phyloP scores from a whole-genome alignment of 2,888 invertebrate species.

The Lepidochrysops patricia region DNA sequence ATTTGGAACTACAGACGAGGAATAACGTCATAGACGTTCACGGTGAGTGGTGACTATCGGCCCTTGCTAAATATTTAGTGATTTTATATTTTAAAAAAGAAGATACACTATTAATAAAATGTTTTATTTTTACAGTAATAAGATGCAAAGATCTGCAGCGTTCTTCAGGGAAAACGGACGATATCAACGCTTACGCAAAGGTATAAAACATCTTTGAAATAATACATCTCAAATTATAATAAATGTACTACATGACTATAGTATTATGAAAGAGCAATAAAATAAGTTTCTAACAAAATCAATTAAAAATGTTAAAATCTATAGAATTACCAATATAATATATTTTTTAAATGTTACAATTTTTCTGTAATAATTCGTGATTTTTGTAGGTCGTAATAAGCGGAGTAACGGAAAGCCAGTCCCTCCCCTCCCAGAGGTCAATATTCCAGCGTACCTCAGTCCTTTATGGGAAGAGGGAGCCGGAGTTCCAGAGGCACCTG shows the following conservation, averaged over 20 bases:
- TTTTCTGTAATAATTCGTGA: slow-evolving; percentile 1
- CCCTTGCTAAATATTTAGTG: slow-evolving; percentile 28
- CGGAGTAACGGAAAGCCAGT: slow-evolving; percentile 54
- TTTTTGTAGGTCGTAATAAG: slow-evolving; percentile 72
- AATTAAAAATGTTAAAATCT: too few species aligned
- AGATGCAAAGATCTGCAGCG: slow-evolving; percentile 83
- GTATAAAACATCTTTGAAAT: slow-evolving; percentile 57
- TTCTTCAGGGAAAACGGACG: slow-evolving; percentile 75
- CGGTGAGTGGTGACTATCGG: slow-evolving; percentile 78
- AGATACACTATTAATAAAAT: background rate
- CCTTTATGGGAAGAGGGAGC: slow-evolving; percentile 83
- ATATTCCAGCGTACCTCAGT: slow-evolving; percentile 87
- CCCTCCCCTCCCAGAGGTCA: slow-evolving; percentile 64
- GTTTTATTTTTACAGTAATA: slow-evolving; percentile 76
- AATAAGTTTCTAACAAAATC: too few species aligned
- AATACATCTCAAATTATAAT: too few species aligned
- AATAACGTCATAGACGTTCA: slow-evolving; percentile 78
- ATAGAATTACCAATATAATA: too few species aligned
- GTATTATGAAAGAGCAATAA: too few species aligned
- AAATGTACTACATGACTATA: too few species aligned
- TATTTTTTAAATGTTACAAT: too few species aligned
- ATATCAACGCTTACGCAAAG: slow-evolving; percentile 88
- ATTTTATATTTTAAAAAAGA: slow-evolving; percentile 14
- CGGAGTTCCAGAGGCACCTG: slow-evolving; percentile 86
- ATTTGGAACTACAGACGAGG: slow-evolving; percentile 75